These are phyloP conservation scores for Colius striatus DNA, from an alignment of 2,113 vertebrate species.

Conservation along the genomic window DNA sequence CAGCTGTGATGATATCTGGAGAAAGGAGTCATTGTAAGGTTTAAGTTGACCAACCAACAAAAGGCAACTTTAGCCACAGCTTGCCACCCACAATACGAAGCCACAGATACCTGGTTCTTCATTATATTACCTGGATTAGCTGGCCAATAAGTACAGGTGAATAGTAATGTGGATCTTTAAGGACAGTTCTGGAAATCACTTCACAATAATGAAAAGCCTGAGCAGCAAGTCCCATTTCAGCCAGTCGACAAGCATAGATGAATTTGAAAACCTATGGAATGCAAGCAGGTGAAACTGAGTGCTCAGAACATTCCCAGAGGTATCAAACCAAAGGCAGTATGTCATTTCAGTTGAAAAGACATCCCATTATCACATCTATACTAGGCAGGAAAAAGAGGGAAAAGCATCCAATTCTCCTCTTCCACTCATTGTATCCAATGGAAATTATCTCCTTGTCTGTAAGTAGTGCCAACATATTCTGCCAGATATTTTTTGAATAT, in stretches of 20 bases:
- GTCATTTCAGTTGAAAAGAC: not conserved
- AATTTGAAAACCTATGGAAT: slow-evolving; percentile 91
- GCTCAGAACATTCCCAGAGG: not conserved
- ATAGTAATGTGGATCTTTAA: slow-evolving; percentile 80
- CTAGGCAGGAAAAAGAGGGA: not conserved
- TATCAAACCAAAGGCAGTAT: not conserved
- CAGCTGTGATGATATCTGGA: slow-evolving; percentile 88
- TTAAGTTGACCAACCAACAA: not conserved
- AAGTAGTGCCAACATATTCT: not conserved
- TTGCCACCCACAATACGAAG: not conserved
- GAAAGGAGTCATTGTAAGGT: not conserved
- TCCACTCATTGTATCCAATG: not conserved
- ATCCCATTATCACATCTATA: not conserved
- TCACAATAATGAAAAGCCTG: slow-evolving; percentile 98
- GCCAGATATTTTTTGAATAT: not conserved
- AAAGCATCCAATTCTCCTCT: not conserved
- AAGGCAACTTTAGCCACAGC: not conserved
- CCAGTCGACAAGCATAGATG: slow-evolving; percentile 94
- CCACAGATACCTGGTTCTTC: not conserved
- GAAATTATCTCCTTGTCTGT: not conserved
- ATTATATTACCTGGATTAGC: slow-evolving; percentile 83
- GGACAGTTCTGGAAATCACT: slow-evolving; percentile 87
- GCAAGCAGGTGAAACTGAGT: not conserved
- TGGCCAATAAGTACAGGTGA: slow-evolving; percentile 89
- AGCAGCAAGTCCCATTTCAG: slow-evolving; percentile 89